Conservation (phyloP, 2,888 invertebrate species). For the Apomyelois bistriatella region DNA sequence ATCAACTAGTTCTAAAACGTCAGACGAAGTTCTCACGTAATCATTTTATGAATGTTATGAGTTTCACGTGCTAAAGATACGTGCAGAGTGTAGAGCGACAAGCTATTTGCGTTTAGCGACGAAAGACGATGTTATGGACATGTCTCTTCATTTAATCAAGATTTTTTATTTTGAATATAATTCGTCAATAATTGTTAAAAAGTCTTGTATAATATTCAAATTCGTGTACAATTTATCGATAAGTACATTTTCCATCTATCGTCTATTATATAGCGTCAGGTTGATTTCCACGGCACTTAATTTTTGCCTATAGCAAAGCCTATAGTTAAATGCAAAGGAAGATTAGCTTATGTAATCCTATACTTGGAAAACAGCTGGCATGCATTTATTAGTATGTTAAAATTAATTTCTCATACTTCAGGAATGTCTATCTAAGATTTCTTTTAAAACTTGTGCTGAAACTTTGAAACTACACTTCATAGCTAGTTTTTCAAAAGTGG, state of each 20-base stretch:
- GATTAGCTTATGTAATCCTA: too few relatives aligned
- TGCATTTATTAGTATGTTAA: neutral
- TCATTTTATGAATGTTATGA: conserved; percentile 63
- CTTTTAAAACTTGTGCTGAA: conserved; percentile 29
- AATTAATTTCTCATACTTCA: neutral
- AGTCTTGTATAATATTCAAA: too few relatives aligned
- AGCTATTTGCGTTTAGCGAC: conserved; percentile 4
- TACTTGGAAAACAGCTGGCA: too few relatives aligned
- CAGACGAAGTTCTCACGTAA: conserved; percentile 49
- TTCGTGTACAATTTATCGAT: too few relatives aligned
- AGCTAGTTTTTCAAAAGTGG: conserved; percentile 39
- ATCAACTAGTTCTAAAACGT: conserved; percentile 5
- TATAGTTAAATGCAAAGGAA: too few relatives aligned
- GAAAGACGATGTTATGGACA: conserved; percentile 19
- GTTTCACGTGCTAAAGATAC: conserved; percentile 50
- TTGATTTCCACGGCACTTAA: too few relatives aligned
- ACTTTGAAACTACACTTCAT: conserved; percentile 38
- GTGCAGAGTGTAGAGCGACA: conserved; percentile 33
- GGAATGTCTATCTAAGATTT: conserved; percentile 24
- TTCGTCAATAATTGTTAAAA: too few relatives aligned
- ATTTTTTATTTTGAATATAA: too few relatives aligned
- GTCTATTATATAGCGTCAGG: too few relatives aligned
- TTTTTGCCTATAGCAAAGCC: too few relatives aligned
- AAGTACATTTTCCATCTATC: too few relatives aligned
- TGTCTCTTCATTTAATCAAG: conserved; percentile 3